These are phyloP conservation scores for Perognathus longimembris DNA, from an alignment of 2,113 vertebrate genomes.

Conservation along the genomic window DNA sequence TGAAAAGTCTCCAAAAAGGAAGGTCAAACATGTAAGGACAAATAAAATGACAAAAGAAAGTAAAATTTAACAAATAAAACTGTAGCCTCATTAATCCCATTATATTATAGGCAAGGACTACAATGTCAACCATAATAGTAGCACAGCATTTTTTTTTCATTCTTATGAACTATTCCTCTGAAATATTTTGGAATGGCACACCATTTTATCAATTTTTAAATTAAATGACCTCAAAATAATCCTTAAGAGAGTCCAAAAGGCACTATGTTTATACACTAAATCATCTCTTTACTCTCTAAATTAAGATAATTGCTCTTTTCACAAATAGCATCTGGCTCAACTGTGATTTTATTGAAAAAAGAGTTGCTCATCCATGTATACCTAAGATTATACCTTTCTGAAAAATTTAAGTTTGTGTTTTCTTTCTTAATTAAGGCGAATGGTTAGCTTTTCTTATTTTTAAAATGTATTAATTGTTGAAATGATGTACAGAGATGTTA, in stretches of 20 bases:
- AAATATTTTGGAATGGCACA: slow-evolving; percentile 46
- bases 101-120: not conserved
- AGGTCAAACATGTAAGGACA: not conserved
- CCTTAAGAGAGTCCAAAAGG: not conserved
- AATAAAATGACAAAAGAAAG: not conserved
- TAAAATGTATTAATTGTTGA: no score
- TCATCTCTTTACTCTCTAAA: not conserved
- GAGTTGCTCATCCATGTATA: not conserved
- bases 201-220: slow-evolving; percentile 45
- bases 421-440: not conserved
- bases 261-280: not conserved
- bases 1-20: not conserved
- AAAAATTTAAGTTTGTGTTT: not conserved
- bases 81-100: not conserved
- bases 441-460: slow-evolving; percentile 16
- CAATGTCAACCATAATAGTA: not conserved
- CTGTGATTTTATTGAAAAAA: not conserved
- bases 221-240: slow-evolving; percentile 1
- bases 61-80: not conserved
- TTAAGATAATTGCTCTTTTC: slow-evolving; percentile 30
- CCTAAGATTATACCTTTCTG: not conserved
- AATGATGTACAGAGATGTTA: no score
- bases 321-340: not conserved
- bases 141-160: not conserved
- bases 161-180: not conserved